A percentile compares a stretch with the other conserved stretches of the same genome.
Conservation (phyloP, 2,888 invertebrate species). For the Stenodera caucasica region DNA sequence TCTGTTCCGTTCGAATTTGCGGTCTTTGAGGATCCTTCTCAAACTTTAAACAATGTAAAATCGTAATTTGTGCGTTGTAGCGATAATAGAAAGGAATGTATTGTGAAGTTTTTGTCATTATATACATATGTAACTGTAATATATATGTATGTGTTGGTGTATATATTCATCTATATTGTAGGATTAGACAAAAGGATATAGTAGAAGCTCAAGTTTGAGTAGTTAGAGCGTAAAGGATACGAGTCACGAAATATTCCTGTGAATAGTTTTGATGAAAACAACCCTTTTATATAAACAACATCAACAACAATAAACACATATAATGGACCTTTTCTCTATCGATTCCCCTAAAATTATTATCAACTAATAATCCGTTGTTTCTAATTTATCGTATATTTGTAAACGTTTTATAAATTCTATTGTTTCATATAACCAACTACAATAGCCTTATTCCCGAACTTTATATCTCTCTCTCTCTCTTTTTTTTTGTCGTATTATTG, state of each 20-base stretch:
- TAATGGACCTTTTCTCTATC: constrained; percentile 13
- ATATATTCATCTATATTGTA: constrained; percentile 14
- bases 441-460: no score
- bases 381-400: not conserved
- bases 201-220: constrained; percentile 18
- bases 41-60: constrained; percentile 25
- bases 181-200: constrained; percentile 20
- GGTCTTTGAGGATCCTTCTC: constrained; percentile 4
- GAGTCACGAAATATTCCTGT: constrained; percentile 17
- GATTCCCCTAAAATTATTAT: constrained; percentile 7
- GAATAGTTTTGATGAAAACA: constrained; percentile 25
- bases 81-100: constrained; percentile 13
- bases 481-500: not conserved
- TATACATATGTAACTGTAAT: not conserved
- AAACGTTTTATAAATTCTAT: not conserved
- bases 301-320: constrained; percentile 16
- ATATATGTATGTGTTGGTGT: no score
- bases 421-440: not conserved
- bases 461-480: no score
- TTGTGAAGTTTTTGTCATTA: constrained; percentile 28
- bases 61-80: constrained; percentile 22
- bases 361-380: constrained; percentile 18
- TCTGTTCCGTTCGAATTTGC: not conserved
- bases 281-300: constrained; percentile 10
- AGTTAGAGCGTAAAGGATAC: constrained; percentile 27